Evolutionary conservation across 2,113 vertebrate species (phyloP).

Genomic region (Amblyornis subalaris): DNA sequence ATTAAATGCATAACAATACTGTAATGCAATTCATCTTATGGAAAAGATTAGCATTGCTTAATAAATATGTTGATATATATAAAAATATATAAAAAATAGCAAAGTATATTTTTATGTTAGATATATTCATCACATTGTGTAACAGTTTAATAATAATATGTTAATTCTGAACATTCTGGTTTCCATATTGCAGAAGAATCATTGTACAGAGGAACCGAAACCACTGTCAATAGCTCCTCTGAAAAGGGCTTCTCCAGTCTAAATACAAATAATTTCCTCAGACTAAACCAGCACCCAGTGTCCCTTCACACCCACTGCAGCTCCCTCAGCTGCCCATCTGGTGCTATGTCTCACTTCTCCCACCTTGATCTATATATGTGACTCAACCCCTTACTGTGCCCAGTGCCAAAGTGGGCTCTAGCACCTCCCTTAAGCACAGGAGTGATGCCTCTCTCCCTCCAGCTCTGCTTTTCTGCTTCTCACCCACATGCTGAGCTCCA

Average conservation of each 20-base stretch:
- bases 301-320: background rate
- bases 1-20: background rate
- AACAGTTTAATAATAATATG: background rate
- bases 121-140: background rate
- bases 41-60: background rate
- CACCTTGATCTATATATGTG: background rate
- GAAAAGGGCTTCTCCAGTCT: background rate
- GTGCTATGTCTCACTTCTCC: background rate
- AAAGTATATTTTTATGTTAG: background rate
- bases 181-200: background rate
- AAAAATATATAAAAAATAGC: background rate
- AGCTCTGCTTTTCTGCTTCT: background rate
- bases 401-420: background rate
- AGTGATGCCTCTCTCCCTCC: fast-evolving
- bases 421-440: background rate
- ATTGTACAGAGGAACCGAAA: background rate
- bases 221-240: background rate
- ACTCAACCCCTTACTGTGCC: background rate
- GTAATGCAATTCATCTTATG: background rate
- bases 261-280: background rate
- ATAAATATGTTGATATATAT: background rate
- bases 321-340: background rate
- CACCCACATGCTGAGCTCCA: fast-evolving
- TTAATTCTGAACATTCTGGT: background rate
- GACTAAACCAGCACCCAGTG: background rate